Evolutionary conservation across 2,888 invertebrate species (phyloP).

Genomic region (Eremobia ochroleuca): DNA sequence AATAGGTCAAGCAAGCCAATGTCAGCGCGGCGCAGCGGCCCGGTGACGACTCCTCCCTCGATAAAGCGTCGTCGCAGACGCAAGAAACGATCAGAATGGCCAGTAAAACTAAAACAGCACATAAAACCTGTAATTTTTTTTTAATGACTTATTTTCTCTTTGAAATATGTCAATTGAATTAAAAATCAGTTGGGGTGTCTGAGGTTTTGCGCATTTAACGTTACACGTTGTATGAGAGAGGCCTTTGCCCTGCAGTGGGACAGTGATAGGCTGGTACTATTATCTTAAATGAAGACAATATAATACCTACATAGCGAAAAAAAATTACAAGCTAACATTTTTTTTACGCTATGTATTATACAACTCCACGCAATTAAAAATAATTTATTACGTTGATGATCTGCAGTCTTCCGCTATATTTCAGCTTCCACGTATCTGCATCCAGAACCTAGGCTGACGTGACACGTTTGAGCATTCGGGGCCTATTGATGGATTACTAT

Average conservation of each 20-base stretch:
- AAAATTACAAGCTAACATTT: not conserved
- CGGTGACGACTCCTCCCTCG: too few relatives aligned
- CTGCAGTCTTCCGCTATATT: slow-evolving; percentile 10
- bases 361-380: not conserved
- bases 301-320: not conserved
- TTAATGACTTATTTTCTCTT: too few relatives aligned
- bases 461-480: slow-evolving; percentile 35
- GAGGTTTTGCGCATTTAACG: too few relatives aligned
- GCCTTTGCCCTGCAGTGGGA: not conserved
- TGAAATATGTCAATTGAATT: too few relatives aligned
- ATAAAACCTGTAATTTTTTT: too few relatives aligned
- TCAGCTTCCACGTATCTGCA: slow-evolving; percentile 10
- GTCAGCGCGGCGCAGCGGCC: too few relatives aligned
- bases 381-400: not conserved
- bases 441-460: slow-evolving; percentile 32
- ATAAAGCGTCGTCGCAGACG: too few relatives aligned
- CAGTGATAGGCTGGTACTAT: not conserved
- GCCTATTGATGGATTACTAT: slow-evolving; percentile 48
- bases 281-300: not conserved
- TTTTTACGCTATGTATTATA: not conserved
- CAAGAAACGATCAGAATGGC: too few relatives aligned
- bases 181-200: too few relatives aligned
- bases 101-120: too few relatives aligned
- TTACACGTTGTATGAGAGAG: too few relatives aligned
- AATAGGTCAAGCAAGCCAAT: too few relatives aligned